phyloP scores from a whole-genome alignment of 2,113 vertebrate genomes.

The Tragelaphus strepsiceros region DNA sequence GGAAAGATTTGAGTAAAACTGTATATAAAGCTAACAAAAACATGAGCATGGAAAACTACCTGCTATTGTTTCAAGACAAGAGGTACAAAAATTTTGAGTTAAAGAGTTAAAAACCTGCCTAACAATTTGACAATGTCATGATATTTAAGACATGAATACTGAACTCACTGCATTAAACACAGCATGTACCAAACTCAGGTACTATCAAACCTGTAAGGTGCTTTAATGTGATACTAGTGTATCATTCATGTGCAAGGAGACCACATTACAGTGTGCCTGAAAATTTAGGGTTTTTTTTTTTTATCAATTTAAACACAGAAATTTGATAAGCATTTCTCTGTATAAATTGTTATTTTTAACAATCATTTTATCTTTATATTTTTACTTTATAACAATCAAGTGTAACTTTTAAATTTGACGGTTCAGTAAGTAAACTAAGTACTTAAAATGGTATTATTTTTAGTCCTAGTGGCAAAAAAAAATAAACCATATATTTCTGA shows the following conservation, averaged over 20 bases:
- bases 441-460: not conserved
- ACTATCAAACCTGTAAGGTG: not conserved
- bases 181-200: not conserved
- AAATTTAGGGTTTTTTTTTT: not conserved
- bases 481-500: not conserved
- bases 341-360: constrained; percentile 10
- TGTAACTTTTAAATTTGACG: not conserved
- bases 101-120: not conserved
- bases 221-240: not conserved
- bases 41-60: not conserved
- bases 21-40: not conserved
- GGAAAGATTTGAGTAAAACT: not conserved
- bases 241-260: not conserved
- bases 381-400: not conserved
- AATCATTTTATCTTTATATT: not conserved
- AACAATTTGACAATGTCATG: not conserved
- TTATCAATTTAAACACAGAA: not conserved
- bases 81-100: not conserved
- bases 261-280: not conserved
- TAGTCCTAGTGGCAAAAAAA: not conserved
- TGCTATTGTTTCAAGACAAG: not conserved
- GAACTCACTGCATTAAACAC: not conserved
- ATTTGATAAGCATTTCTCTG: not conserved
- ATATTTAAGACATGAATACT: not conserved
- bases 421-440: not conserved